phyloP scores from a whole-genome alignment of 2,113 vertebrate genomes.

The Engraulis encrasicolus region DNA sequence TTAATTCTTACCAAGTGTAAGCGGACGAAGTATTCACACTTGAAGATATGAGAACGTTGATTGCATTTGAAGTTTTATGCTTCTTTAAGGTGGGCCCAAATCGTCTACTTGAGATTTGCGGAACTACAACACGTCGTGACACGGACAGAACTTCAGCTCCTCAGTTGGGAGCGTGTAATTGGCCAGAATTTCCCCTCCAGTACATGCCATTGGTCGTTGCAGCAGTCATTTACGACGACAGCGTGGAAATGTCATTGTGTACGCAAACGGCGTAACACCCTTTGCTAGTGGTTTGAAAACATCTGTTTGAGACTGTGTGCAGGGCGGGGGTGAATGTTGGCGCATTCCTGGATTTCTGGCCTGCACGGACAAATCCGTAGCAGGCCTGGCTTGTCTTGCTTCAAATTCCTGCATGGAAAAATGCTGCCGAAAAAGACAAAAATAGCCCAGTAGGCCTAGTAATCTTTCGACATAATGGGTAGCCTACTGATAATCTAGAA shows the following conservation, averaged over 20 bases:
- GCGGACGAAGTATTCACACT: not conserved
- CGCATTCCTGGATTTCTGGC: slow-evolving; percentile 64
- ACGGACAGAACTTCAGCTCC: slow-evolving; percentile 5
- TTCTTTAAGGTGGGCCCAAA: not conserved
- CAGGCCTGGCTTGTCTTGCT: slow-evolving; percentile 55
- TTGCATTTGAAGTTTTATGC: not conserved
- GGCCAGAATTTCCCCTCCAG: slow-evolving; percentile 32
- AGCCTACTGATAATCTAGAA: too few relatives aligned
- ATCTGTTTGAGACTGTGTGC: slow-evolving; percentile 65
- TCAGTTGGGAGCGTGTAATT: slow-evolving; percentile 72
- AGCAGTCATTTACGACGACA: slow-evolving; percentile 43
- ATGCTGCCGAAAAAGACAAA: too few relatives aligned
- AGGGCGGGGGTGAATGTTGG: slow-evolving; percentile 48
- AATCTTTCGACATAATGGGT: too few relatives aligned
- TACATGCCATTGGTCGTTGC: slow-evolving; percentile 54
- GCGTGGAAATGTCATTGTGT: slow-evolving; percentile 61
- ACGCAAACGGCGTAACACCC: slow-evolving; percentile 71
- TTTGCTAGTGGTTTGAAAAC: slow-evolving; percentile 69
- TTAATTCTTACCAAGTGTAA: not conserved
- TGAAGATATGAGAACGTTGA: not conserved
- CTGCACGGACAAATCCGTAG: slow-evolving; percentile 68
- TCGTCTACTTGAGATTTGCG: slow-evolving; percentile 1
- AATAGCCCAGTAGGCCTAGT: too few relatives aligned
- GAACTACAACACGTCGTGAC: not conserved
- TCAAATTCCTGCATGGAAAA: not conserved